Conservation (phyloP, 1,140 invertebrate genomes). For the Ostrea denselamellosa region DNA sequence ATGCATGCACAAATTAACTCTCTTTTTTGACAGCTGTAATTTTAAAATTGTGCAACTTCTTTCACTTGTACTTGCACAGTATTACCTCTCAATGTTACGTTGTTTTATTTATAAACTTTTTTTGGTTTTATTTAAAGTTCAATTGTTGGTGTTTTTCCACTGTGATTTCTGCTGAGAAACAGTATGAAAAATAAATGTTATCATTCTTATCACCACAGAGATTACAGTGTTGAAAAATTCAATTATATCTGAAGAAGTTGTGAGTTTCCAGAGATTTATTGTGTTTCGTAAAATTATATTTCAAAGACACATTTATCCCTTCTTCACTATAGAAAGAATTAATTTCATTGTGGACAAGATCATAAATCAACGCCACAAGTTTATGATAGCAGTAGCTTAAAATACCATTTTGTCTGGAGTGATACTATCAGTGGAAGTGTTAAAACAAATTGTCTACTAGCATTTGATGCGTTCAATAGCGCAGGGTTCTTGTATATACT, state of each 20-base stretch:
- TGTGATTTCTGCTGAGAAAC: neutral
- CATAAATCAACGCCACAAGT: neutral
- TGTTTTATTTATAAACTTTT: neutral
- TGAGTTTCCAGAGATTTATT: neutral
- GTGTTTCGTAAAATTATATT: neutral
- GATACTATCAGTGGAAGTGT: too few species aligned
- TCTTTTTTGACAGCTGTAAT: neutral
- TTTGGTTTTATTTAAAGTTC: neutral
- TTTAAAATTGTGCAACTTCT: neutral
- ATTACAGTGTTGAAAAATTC: neutral
- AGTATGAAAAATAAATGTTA: neutral
- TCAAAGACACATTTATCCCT: neutral
- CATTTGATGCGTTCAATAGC: too few species aligned
- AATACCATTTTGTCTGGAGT: too few species aligned
- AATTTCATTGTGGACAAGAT: neutral
- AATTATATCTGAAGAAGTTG: neutral
- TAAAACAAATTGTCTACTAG: too few species aligned
- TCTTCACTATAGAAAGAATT: neutral
- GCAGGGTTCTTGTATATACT: too few species aligned
- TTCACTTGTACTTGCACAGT: neutral
- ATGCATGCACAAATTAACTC: neutral
- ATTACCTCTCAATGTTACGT: neutral
- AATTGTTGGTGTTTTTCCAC: neutral
- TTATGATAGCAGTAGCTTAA: neutral
- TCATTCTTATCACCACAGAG: neutral